Base-by-base conservation (phyloP, 1,140 invertebrate species). In the Condylostylus longicornis region DNA sequence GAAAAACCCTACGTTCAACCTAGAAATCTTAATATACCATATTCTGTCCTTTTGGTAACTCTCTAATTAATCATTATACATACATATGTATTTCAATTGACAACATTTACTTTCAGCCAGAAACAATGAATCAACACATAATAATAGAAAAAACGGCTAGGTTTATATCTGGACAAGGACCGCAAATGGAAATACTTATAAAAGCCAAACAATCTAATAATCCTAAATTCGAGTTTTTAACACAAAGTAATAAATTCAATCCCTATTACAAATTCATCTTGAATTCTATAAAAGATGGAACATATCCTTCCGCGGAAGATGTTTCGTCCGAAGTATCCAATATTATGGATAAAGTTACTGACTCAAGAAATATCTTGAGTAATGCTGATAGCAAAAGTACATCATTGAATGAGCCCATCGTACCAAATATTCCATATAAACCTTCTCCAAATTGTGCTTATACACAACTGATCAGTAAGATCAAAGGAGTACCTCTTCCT, bases 111-210 rank as follows among this genome's bases (percentile, higher is more conserved):
- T 45, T 48, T 49, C 59, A 96, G 87, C 94, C 94, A n/a, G 75
- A 80, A 44, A 86, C 80, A 5, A 73, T 82, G 49, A 97, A 96
- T 55, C 71, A 84, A 45, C 87, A 95, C 63, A 78, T 83, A 4
- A 87, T 96, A 35, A 96, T 98, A 51, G 88, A 94, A 55, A 96
- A 93, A 65, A 98, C 95, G 1, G 91, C 94, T 0, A 65, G 77
- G 33, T 98, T 98, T 65, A 88, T 98, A 43, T 80, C 82, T 41
- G 69, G 74, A 29, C 91, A 98, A 60, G 94, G 93, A 1, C 69
- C 77, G 20, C 95, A 98, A 66, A 96, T 98, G 91, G 94, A 98
- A 66, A 95, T 98, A 36, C 69, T 98, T 0, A 79, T 98, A 37
- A 97, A 96, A 66, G 85, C 90, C 7, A 98, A 97, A 63, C 95